Evolutionary conservation across 2,797 vertebrate species (phyloP).

Genomic region (Apogon talboti): DNA sequence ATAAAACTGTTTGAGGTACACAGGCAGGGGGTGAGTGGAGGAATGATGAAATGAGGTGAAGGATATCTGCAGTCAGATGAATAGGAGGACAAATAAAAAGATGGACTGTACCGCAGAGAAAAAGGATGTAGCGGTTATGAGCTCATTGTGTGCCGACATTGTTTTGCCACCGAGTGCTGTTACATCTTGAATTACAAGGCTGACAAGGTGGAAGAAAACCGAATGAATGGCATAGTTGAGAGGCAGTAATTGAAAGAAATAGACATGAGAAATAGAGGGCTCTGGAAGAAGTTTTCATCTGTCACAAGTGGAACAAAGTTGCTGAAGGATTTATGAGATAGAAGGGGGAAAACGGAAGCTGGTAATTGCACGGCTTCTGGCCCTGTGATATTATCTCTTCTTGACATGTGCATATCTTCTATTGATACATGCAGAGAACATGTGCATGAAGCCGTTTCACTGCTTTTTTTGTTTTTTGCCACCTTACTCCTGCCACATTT

Average conservation of each 20-base stretch:
- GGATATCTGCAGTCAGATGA: slow-evolving; percentile 16
- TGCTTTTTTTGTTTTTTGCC: slow-evolving; percentile 32
- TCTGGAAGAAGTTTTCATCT: slow-evolving; percentile 50
- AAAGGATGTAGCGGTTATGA: slow-evolving; percentile 45
- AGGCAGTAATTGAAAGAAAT: slow-evolving; percentile 64
- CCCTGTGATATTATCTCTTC: slow-evolving; percentile 62
- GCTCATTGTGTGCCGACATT: slow-evolving; percentile 56
- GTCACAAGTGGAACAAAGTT: slow-evolving; percentile 57
- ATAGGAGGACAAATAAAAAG: slow-evolving; percentile 23
- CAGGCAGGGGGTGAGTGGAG: slow-evolving; percentile 9
- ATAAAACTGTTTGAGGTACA: slow-evolving; percentile 22
- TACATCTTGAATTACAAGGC: slow-evolving; percentile 57
- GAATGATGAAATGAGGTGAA: slow-evolving; percentile 21
- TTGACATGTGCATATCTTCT: slow-evolving; percentile 56
- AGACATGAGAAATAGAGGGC: slow-evolving; percentile 43
- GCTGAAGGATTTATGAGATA: slow-evolving; percentile 54
- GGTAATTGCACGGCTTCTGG: slow-evolving; percentile 70
- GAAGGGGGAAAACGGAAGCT: slow-evolving; percentile 55
- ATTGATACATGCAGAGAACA: slow-evolving; percentile 59
- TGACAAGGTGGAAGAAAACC: slow-evolving; percentile 42
- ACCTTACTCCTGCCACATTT: slow-evolving; percentile 36
- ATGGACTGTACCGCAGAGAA: slow-evolving; percentile 17
- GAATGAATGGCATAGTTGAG: slow-evolving; percentile 46
- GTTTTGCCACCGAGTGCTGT: slow-evolving; percentile 51
- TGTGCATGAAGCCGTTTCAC: slow-evolving; percentile 46